These are phyloP conservation scores for Xenopus borealis DNA, from an alignment of 2,113 vertebrate genomes.

Conservation along the genomic window DNA sequence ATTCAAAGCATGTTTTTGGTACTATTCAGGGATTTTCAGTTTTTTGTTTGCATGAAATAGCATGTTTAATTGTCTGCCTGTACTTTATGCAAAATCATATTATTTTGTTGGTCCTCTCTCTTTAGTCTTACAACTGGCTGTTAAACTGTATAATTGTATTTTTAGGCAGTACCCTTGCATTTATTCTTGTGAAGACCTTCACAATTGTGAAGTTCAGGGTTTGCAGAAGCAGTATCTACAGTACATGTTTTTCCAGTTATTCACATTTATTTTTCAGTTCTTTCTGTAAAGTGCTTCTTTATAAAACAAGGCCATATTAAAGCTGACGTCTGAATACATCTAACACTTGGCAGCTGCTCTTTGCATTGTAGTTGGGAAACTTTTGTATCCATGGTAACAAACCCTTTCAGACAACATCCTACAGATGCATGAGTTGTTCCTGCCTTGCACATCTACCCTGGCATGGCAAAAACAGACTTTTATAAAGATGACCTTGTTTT, in stretches of 20 bases:
- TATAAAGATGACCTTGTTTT: constrained; percentile 25
- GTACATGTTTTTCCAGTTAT: constrained; percentile 25
- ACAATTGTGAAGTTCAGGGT: constrained; percentile 14
- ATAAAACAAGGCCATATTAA: constrained; percentile 30
- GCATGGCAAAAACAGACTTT: constrained; percentile 19
- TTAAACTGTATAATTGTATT: not conserved
- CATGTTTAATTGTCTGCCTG: too few relatives aligned
- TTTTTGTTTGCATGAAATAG: too few relatives aligned
- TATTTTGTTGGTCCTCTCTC: not conserved
- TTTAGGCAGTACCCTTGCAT: not conserved
- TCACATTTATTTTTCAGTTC: constrained; percentile 19
- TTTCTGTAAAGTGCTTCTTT: constrained; percentile 19
- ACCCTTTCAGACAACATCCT: constrained; percentile 32
- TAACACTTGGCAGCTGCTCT: constrained; percentile 16
- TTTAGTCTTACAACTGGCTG: not conserved
- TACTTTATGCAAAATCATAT: too few relatives aligned
- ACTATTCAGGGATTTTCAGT: too few relatives aligned
- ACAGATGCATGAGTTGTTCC: constrained; percentile 2
- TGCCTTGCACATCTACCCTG: constrained; percentile 3
- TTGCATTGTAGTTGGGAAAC: constrained; percentile 27
- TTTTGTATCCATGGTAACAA: constrained; percentile 41
- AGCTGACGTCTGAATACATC: constrained; percentile 13
- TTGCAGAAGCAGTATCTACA: constrained; percentile 1
- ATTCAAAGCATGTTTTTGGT: too few relatives aligned
- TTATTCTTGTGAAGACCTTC: too few relatives aligned